Evolutionary conservation across 2,888 invertebrate genomes (phyloP).

Genomic region (Limnephilus marmoratus): DNA sequence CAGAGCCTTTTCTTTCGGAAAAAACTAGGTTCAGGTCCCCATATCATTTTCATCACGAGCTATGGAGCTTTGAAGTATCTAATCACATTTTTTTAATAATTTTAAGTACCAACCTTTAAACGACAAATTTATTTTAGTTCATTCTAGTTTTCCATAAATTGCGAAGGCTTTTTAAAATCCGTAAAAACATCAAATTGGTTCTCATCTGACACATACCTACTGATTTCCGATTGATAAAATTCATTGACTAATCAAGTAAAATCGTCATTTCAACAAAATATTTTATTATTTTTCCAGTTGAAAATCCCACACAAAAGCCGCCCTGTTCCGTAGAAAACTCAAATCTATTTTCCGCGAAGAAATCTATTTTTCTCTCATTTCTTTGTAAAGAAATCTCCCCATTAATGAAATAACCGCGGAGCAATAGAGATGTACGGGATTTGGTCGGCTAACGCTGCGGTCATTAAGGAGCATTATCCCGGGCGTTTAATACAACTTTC

Average conservation of each 20-base stretch:
- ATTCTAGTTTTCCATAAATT: too few species aligned
- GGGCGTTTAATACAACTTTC: conserved; percentile 77
- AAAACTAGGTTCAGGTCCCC: too few species aligned
- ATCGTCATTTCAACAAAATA: neutral
- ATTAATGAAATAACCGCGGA: conserved; percentile 56
- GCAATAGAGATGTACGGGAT: conserved; percentile 59
- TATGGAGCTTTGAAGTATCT: too few species aligned
- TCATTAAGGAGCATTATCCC: conserved; percentile 78
- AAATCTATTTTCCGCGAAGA: neutral
- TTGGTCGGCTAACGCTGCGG: conserved; percentile 69
- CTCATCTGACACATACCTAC: too few species aligned
- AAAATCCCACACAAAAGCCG: neutral
- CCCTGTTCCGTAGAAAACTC: neutral
- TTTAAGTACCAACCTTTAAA: too few species aligned
- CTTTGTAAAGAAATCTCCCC: conserved; percentile 45
- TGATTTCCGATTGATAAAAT: too few species aligned
- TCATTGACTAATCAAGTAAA: neutral
- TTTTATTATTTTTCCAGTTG: neutral
- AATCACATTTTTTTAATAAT: too few species aligned
- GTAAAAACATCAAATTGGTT: too few species aligned
- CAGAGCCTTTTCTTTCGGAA: too few species aligned
- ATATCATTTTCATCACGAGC: neutral
- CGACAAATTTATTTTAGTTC: too few species aligned
- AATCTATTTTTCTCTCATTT: neutral
- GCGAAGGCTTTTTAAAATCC: too few species aligned